These are phyloP conservation scores for Hypothenemus hampei DNA, from an alignment of 1,140 invertebrate genomes.

Conservation along the genomic window DNA sequence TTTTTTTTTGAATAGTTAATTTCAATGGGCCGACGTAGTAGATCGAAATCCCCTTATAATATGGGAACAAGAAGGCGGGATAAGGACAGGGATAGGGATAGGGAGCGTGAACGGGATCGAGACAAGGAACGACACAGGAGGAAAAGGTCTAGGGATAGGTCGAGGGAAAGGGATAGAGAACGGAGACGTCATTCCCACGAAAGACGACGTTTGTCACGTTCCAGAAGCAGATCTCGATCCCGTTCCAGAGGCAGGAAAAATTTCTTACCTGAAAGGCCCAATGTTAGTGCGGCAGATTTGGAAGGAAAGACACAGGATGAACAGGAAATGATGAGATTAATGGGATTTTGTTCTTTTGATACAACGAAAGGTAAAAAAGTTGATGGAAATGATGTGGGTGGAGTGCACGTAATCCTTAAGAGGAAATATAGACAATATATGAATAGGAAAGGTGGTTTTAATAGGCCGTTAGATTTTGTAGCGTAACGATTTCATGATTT, in stretches of 20 bases:
- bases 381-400: slow-evolving; percentile 85
- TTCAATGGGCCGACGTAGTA: slow-evolving; percentile 42
- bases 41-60: slow-evolving; percentile 41
- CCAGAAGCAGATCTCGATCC: slow-evolving; percentile 51
- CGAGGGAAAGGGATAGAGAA: slow-evolving; percentile 48
- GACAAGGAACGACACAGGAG: slow-evolving; percentile 51
- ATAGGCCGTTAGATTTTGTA: slow-evolving; percentile 94
- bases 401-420: slow-evolving; percentile 92
- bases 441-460: slow-evolving; percentile 99
- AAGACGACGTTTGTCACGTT: slow-evolving; percentile 48
- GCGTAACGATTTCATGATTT: slow-evolving; percentile 50
- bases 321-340: slow-evolving; percentile 91
- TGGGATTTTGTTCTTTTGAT: slow-evolving; percentile 95
- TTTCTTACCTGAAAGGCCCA: slow-evolving; percentile 49
- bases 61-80: slow-evolving; percentile 34
- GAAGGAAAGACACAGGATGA: slow-evolving; percentile 85
- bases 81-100: slow-evolving; percentile 47
- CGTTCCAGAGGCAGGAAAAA: slow-evolving; percentile 45
- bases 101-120: slow-evolving; percentile 47
- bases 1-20: slow-evolving; percentile 21
- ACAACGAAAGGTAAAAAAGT: slow-evolving; percentile 95
- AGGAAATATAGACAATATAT: slow-evolving; percentile 98
- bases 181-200: slow-evolving; percentile 44
- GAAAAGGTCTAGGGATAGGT: slow-evolving; percentile 53
- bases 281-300: slow-evolving; percentile 66